Evolutionary conservation across 1,140 invertebrate species (phyloP), one percentile per base, ranked within the genome.

Genomic region (Parasteatoda tepidariorum): DNA sequence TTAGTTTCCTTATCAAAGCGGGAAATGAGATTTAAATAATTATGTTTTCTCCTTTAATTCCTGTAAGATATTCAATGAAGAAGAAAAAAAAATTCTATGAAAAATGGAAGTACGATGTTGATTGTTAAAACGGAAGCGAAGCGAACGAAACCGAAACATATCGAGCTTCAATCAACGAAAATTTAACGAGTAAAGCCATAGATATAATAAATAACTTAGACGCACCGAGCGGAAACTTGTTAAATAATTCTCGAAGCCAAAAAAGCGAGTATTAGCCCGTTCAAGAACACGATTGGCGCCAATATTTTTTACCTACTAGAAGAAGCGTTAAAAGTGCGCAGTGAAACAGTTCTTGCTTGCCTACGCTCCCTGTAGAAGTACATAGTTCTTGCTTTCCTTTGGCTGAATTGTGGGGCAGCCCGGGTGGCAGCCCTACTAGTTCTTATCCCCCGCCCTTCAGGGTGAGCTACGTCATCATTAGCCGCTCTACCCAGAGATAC

Each of bases 401-500:
- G 73, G 73, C 24, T 13, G 15, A 31, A 33, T 62, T 70, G 54
- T 41, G 70, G 74, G 67, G 66, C 26, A 64, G 73, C 59, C 59
- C 34, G 57, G 73, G 61, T 76, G 61, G 73, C 73, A 76, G 73
- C 73, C 75, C 64, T 78, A 59, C 84, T 48, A 85, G 76, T 85
- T 83, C 79, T 83, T 83, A 66, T 70, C 70, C 66, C 78, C 81
- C 84, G 71, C 59, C 84, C 78, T 54, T 85, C 66, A 38, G 74
- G 83, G 82, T 34, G 41, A 78, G 71, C 85, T 84, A 85, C 85
- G 85, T 85, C 85, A 82, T 82, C 78, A 85, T 84, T 84, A 85
- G 85, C 57, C 67, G 83, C 82, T 78, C 82, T 84, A 85, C 85
- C 85, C 83, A 84, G 74, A 85, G 83, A 48, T 79, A 84, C 83